Conservation (phyloP, 2,113 vertebrate species). For the Edolisoma coerulescens region DNA sequence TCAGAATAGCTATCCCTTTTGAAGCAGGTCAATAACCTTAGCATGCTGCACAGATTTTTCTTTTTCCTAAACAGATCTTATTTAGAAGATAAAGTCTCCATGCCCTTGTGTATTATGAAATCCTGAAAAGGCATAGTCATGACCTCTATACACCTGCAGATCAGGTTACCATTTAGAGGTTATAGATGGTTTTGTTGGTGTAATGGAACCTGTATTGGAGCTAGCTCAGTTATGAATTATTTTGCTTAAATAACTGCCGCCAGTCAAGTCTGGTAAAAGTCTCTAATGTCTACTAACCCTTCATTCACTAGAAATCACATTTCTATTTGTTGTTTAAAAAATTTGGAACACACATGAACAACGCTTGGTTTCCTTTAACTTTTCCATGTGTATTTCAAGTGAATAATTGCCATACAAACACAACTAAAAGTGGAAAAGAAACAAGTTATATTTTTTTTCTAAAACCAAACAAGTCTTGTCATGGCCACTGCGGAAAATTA, state of each 20-base stretch:
- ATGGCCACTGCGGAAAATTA: background rate
- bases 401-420: background rate
- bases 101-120: background rate
- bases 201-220: background rate
- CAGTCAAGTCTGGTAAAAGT: background rate
- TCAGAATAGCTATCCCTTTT: background rate
- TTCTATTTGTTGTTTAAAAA: background rate
- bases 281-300: background rate
- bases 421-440: background rate
- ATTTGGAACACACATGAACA: background rate
- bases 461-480: background rate
- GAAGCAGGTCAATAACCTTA: background rate
- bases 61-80: background rate
- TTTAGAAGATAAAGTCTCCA: background rate
- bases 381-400: background rate
- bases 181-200: background rate
- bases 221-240: background rate
- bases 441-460: background rate
- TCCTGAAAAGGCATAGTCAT: accelerated
- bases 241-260: background rate
- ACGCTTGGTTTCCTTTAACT: background rate
- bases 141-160: background rate
- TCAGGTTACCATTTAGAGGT: too few species aligned
- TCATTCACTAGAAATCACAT: background rate
- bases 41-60: background rate